Percentiles rank a stretch among this genome's conserved stretches.
Conservation (phyloP, 2,797 vertebrate genomes). For the Chelidonichthys spinosus region DNA sequence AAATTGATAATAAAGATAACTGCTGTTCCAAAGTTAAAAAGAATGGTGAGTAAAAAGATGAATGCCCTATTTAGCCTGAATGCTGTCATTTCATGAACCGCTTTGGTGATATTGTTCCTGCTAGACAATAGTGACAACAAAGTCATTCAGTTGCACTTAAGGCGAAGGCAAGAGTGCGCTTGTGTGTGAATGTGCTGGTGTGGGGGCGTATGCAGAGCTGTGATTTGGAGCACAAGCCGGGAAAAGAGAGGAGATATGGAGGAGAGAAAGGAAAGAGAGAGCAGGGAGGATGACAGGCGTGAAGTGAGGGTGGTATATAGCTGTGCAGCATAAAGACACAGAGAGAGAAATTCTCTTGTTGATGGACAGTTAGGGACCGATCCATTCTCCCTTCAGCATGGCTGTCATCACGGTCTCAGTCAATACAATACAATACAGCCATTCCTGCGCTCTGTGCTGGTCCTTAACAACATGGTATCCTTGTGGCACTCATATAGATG, state of each 20-base stretch:
- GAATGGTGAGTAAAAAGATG: slow-evolving; percentile 1
- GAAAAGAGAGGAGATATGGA: slow-evolving; percentile 38
- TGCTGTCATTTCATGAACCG: slow-evolving; percentile 60
- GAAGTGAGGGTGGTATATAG: slow-evolving; percentile 33
- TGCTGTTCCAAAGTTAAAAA: not conserved
- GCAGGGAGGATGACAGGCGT: slow-evolving; percentile 21
- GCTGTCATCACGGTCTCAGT: slow-evolving; percentile 61
- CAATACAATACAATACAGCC: slow-evolving; percentile 65
- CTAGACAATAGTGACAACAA: slow-evolving; percentile 70
- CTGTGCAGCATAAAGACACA: slow-evolving; percentile 32
- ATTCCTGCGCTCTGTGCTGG: slow-evolving; percentile 52
- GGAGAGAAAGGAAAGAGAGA: slow-evolving; percentile 22
- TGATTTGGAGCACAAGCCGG: slow-evolving; percentile 42
- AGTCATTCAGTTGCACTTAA: slow-evolving; percentile 65
- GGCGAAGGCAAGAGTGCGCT: slow-evolving; percentile 23
- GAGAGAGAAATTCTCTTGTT: slow-evolving; percentile 51
- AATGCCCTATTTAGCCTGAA: slow-evolving; percentile 45
- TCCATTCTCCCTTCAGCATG: slow-evolving; percentile 64
- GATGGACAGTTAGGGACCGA: slow-evolving; percentile 70
- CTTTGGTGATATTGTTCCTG: slow-evolving; percentile 55
- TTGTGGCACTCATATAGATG: slow-evolving; percentile 56
- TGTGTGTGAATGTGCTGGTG: slow-evolving; percentile 55
- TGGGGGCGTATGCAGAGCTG: slow-evolving; percentile 56
- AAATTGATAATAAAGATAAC: slow-evolving; percentile 16
- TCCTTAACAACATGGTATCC: slow-evolving; percentile 60